Percentiles rank a stretch among this genome's conserved stretches.
Conservation (phyloP, 2,888 invertebrate genomes). For the Rutpela maculata region DNA sequence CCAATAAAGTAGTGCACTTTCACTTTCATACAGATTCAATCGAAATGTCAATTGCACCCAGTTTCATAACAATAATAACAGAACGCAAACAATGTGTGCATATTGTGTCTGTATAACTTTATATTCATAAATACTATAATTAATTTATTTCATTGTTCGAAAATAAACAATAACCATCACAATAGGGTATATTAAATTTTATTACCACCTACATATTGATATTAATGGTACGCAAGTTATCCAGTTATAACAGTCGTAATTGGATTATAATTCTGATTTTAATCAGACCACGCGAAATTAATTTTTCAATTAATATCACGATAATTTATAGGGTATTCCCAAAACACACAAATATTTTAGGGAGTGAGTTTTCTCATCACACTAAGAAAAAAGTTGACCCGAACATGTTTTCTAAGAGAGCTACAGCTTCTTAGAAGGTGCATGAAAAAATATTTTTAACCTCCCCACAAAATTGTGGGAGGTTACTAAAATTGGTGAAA, state of each 20-base stretch:
- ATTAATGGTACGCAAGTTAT: slow-evolving; percentile 8
- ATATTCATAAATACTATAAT: slow-evolving; percentile 26
- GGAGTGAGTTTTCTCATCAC: no score
- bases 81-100: slow-evolving; percentile 49
- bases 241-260: neutral
- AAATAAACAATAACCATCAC: slow-evolving; percentile 19
- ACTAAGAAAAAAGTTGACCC: no score
- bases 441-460: no score
- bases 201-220: slow-evolving; percentile 5
- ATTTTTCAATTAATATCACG: neutral
- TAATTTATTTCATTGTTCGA: slow-evolving; percentile 25
- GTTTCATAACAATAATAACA: slow-evolving; percentile 54
- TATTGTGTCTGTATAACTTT: slow-evolving; percentile 5
- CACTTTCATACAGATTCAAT: slow-evolving; percentile 59
- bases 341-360: no score
- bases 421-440: no score
- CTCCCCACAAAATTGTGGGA: no score
- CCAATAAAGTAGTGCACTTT: slow-evolving; percentile 61
- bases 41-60: slow-evolving; percentile 59
- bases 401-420: no score
- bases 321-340: no score
- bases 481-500: no score
- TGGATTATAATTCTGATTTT: neutral
- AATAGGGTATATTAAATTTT: slow-evolving; percentile 16
- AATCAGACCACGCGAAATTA: slow-evolving; percentile 15